Conservation (phyloP, 2,797 vertebrate species). For the Gymnothorax javanicus region DNA sequence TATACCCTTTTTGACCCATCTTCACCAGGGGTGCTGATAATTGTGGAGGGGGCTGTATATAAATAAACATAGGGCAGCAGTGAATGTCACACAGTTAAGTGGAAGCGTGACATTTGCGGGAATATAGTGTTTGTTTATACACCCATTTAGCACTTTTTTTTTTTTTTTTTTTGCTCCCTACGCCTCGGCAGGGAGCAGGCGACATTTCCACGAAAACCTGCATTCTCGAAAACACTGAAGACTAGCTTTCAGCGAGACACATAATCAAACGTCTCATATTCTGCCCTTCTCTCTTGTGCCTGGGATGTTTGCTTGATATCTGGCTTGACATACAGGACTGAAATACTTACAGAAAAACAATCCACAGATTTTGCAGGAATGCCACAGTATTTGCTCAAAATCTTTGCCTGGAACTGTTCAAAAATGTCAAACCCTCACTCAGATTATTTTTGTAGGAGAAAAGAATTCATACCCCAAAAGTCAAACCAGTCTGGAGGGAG, state of each 20-base stretch:
- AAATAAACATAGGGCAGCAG: too few relatives aligned
- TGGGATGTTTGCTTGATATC: background rate
- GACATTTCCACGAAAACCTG: background rate
- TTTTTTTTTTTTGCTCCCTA: background rate
- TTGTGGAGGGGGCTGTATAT: too few relatives aligned
- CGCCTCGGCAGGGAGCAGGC: background rate
- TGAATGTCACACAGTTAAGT: too few relatives aligned
- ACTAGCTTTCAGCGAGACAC: background rate
- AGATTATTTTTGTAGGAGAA: background rate
- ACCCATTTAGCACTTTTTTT: background rate
- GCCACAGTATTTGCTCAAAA: background rate
- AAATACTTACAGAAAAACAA: background rate
- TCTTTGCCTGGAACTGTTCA: background rate
- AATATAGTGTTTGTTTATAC: background rate
- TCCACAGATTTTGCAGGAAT: background rate
- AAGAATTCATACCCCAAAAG: background rate
- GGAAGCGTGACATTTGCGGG: background rate
- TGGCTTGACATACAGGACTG: background rate
- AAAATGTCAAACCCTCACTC: background rate
- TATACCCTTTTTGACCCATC: too few relatives aligned
- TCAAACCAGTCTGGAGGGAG: constrained; percentile 4
- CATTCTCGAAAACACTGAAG: background rate
- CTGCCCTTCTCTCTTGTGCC: background rate
- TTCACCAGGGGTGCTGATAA: too few relatives aligned
- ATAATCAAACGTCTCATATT: background rate